These are phyloP conservation scores for Clangula hyemalis DNA, from an alignment of 2,797 vertebrate species.

Conservation along the genomic window DNA sequence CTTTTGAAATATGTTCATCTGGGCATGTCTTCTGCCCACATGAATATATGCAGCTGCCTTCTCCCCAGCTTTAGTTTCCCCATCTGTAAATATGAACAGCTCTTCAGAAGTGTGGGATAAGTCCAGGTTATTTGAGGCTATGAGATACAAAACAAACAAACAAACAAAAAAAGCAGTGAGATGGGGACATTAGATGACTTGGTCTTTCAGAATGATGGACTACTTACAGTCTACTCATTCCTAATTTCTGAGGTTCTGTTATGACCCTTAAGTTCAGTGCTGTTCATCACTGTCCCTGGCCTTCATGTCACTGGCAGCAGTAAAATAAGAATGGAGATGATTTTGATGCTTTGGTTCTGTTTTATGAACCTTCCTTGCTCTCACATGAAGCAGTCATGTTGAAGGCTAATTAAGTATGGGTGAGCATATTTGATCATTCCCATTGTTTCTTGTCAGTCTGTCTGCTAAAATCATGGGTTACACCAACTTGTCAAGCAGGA, in stretches of 20 bases:
- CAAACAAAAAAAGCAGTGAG: neutral
- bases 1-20: neutral
- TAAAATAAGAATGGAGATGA: neutral
- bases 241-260: neutral
- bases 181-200: neutral
- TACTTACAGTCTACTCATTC: neutral
- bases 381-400: neutral
- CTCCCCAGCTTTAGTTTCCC: neutral
- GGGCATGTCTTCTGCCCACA: no score
- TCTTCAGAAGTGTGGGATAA: neutral
- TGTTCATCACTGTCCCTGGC: neutral
- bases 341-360: neutral
- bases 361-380: neutral
- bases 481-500: neutral
- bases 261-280: neutral
- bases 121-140: neutral
- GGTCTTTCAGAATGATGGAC: neutral
- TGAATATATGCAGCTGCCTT: neutral
- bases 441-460: neutral
- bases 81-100: neutral
- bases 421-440: neutral
- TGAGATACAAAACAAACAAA: neutral
- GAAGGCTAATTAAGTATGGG: constrained; percentile 11
- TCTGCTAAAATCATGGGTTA: constrained; percentile 3
- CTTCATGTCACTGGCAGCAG: neutral